Conservation (phyloP, 2,888 invertebrate genomes). For the Galerucella calmariensis region DNA sequence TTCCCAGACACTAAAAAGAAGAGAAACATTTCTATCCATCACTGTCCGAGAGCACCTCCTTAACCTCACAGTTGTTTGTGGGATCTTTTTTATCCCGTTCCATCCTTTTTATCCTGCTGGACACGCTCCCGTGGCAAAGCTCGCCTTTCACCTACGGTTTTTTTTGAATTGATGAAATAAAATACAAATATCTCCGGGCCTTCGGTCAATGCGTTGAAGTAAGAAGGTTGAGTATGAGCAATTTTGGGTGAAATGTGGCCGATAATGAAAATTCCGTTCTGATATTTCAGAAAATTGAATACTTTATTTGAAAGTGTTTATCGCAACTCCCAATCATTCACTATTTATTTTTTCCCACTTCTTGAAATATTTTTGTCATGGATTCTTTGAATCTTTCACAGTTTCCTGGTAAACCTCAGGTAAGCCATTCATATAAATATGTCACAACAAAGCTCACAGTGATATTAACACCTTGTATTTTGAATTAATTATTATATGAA, state of each 20-base stretch:
- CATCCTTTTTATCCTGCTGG: constrained; percentile 53
- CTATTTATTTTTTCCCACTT: too few species aligned
- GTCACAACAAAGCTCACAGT: too few species aligned
- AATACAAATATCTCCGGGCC: constrained; percentile 31
- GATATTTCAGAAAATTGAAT: too few species aligned
- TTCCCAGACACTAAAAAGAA: constrained; percentile 39
- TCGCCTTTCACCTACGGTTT: constrained; percentile 26
- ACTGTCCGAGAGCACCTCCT: constrained; percentile 56
- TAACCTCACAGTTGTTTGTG: constrained; percentile 55
- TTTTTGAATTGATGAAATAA: constrained; percentile 33
- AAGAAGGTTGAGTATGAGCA: not conserved
- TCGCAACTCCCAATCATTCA: too few species aligned
- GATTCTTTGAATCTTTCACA: too few species aligned
- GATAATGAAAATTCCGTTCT: not conserved
- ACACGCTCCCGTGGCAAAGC: constrained; percentile 34
- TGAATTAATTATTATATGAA: too few species aligned
- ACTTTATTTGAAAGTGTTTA: too few species aligned
- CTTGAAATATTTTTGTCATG: too few species aligned
- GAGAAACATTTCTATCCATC: constrained; percentile 56
- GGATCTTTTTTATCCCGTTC: constrained; percentile 53
- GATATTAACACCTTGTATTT: too few species aligned
- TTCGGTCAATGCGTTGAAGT: not conserved
- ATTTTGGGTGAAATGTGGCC: not conserved
- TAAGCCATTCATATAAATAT: too few species aligned
- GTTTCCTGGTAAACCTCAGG: too few species aligned